Percentiles rank a stretch among this genome's conserved stretches.
These are phyloP conservation scores for Sprattus sprattus DNA, from an alignment of 2,113 vertebrate species.

Conservation along the genomic window DNA sequence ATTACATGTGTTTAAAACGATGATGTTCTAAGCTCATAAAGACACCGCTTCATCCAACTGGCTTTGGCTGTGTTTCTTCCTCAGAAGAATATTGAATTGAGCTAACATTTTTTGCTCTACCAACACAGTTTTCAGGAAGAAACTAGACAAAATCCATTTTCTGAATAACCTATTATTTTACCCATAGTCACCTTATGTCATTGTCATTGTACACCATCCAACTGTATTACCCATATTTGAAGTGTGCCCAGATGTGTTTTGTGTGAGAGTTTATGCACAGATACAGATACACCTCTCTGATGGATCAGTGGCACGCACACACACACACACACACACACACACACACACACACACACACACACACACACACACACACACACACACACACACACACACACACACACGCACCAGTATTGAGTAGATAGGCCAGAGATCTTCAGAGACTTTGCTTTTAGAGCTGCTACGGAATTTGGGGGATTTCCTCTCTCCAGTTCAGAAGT, in stretches of 20 bases:
- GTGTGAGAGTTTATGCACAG: too few relatives aligned
- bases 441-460: constrained; percentile 25
- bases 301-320: background rate
- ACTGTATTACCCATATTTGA: background rate
- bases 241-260: too few relatives aligned
- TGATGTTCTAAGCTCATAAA: background rate
- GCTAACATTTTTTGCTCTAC: background rate
- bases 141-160: background rate
- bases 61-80: too few relatives aligned
- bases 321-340: too few relatives aligned
- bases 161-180: too few relatives aligned
- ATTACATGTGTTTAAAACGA: background rate
- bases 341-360: too few relatives aligned
- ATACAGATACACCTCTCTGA: too few relatives aligned
- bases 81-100: background rate
- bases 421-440: background rate
- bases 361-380: too few relatives aligned
- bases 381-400: too few relatives aligned
- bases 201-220: background rate
- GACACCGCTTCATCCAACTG: background rate
- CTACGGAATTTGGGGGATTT: constrained; percentile 59
- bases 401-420: too few relatives aligned
- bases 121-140: background rate
- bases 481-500: constrained; percentile 68
- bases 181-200: background rate